phyloP scores from a whole-genome alignment of 2,797 vertebrate species.

The Acipenser transmontanus region DNA sequence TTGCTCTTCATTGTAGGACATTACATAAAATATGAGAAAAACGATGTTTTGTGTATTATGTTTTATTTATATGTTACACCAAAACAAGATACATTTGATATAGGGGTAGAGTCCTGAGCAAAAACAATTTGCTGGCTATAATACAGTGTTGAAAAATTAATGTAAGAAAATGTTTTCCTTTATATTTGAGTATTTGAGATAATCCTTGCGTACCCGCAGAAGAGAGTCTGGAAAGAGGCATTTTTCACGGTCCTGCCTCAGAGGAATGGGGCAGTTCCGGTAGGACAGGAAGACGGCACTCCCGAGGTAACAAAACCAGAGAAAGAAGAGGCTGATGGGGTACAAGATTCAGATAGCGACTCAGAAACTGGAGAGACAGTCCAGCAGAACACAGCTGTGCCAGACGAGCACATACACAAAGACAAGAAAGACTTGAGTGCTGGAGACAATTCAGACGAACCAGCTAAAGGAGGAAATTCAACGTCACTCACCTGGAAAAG shows the following conservation, averaged over 20 bases:
- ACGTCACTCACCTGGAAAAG: neutral
- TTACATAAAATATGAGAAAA: no score
- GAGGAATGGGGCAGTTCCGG: conserved; percentile 80
- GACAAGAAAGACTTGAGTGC: conserved; percentile 12
- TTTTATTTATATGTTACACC: no score
- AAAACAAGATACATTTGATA: no score
- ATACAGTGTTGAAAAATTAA: no score
- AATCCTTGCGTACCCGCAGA: conserved; percentile 83
- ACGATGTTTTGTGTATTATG: no score
- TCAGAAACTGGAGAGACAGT: conserved; percentile 31
- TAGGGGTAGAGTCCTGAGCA: no score
- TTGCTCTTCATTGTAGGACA: no score
- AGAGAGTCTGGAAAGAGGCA: conserved; percentile 83
- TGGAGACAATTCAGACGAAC: conserved; percentile 9
- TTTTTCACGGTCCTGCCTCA: conserved; percentile 89
- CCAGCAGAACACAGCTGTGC: conserved; percentile 17
- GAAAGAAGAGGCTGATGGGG: conserved; percentile 25
- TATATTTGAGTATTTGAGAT: conserved; percentile 86
- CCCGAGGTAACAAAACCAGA: conserved; percentile 13
- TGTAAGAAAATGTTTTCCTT: conserved; percentile 17
- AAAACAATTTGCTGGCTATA: no score
- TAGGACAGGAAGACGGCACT: conserved; percentile 40
- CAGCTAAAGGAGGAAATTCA: conserved; percentile 13
- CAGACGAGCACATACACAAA: conserved; percentile 2
- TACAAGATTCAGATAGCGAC: conserved; percentile 45